These are phyloP conservation scores for Otolemur garnettii DNA, from an alignment of 2,113 vertebrate genomes.

Conservation along the genomic window DNA sequence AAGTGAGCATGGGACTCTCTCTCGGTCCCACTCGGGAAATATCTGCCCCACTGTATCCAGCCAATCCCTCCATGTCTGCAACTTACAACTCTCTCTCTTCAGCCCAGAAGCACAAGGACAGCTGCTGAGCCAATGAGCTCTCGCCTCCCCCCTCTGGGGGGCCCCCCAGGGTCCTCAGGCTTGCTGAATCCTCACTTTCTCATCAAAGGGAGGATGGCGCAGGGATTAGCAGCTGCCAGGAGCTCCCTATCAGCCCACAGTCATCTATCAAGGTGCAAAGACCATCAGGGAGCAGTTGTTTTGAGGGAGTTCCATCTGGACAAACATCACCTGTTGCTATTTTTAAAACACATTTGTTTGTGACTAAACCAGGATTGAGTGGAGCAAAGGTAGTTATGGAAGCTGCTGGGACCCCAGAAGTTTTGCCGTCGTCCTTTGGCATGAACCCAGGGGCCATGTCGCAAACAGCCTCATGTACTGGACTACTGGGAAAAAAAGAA, in stretches of 20 bases:
- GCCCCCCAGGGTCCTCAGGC: not conserved
- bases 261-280: not conserved
- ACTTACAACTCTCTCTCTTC: not conserved
- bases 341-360: slow-evolving; percentile 30
- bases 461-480: not conserved
- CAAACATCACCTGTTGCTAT: slow-evolving; percentile 66
- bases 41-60: not conserved
- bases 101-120: not conserved
- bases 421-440: not conserved
- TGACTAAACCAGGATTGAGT: slow-evolving; percentile 16
- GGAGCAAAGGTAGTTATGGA: not conserved
- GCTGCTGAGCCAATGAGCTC: not conserved
- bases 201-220: not conserved
- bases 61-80: not conserved
- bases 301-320: slow-evolving; percentile 7
- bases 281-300: not conserved
- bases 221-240: not conserved
- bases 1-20: not conserved
- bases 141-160: not conserved
- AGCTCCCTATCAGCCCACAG: not conserved
- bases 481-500: not conserved
- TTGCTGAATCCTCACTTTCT: not conserved
- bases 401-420: not conserved
- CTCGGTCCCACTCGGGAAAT: not conserved
- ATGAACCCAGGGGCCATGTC: not conserved